Evolutionary conservation across 2,113 vertebrate species (phyloP), one percentile per base, ranked within the genome.

Genomic region (Myotis lucifugus): DNA sequence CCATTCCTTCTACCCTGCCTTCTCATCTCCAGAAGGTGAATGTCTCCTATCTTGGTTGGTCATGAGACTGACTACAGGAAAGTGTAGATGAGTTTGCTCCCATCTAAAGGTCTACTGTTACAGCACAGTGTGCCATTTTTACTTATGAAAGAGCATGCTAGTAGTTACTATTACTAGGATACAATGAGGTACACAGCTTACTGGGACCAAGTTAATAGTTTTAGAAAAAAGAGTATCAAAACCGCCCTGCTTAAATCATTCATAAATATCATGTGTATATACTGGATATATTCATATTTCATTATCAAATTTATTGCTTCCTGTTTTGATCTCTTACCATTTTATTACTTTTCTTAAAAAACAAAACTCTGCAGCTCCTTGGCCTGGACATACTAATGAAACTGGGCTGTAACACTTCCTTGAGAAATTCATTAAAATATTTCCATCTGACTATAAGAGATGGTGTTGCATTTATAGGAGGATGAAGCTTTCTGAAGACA

Each of bases 371-470:
- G 67, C 19, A 85, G 27, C 18, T 92, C 54, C 37, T 19, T 42
- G 61, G 64, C 37, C 34, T 42, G 61, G 54, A 46, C 12, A 90
- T 40, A 67, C 27, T 48, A 69, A 8, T 69, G n/a, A 93, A 74
- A 46, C 52, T 42, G 21, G 59, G 15, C 10, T 88, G 46, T 90
- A 66, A 73, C 27, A 77, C 48, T 48, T 77, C 11, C 54, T 96
- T 67, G 52, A 96, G 59, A 70, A 95, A 82, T 42, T 85, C 74
- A 91, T 10, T 93, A 23, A 92, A 73, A 83, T 92, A 77, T 74
- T 77, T 92, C 52, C 34, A 8, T 50, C 10, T 59, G 42, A 74
- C 34, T 64, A 0, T n/a, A 52, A 46, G n/a, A 59, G 23, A 3
- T 52, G 2, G 37, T 4, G 21, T 14, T 90, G 59, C 13, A 59